Base-by-base conservation (phyloP, 2,888 invertebrate genomes). In the Phania funesta region DNA sequence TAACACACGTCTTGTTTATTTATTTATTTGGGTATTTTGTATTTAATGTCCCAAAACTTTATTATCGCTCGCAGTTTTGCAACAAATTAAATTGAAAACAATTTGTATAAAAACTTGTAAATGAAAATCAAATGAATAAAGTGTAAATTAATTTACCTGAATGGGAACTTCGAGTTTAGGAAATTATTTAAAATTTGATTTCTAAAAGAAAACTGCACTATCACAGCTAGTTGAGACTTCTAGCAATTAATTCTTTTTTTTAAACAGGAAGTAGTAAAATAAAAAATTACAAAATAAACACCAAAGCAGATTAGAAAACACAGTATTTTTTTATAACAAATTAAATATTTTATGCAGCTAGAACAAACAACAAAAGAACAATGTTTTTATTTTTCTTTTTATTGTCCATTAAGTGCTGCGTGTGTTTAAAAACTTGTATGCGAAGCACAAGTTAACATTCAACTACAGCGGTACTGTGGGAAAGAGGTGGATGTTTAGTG, bases 31-130 rank as follows among this genome's bases (percentile, higher is more conserved):
- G 16, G 58, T 48, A 41, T 58, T 62, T 79, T 41, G 6, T 38
- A 60, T 16, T 58, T 77, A 35, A 44, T 65, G 24, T 20, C 11
- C 26, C 16, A 44, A 62, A 77, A 80, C 74, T 78, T 70, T 52
- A 26, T 58, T 87, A 88, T 89, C 87, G n/a, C n/a, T n/a, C n/a
- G n/a, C n/a, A 86, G 87, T 88, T 89, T 89, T 87, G 83, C 85
- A 86, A 85, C 87, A 88, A 85, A 88, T 88, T 87, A 87, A 87
- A 86, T 87, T 87, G 86, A 87, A 80, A 75, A 73, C 11, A 38
- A 13, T 11, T n/a, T 13, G n/a, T 38, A 5, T 13, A 38, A 1
- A 38, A 11, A 35, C 9, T 35, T 35, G 9, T 35, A 35, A 35
- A 35, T 35, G 11, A 9, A 35, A 9, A 2, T n/a, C n/a, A n/a